These are phyloP conservation scores for Limnothrissa miodon DNA, from an alignment of 2,113 vertebrate species.

Conservation along the genomic window DNA sequence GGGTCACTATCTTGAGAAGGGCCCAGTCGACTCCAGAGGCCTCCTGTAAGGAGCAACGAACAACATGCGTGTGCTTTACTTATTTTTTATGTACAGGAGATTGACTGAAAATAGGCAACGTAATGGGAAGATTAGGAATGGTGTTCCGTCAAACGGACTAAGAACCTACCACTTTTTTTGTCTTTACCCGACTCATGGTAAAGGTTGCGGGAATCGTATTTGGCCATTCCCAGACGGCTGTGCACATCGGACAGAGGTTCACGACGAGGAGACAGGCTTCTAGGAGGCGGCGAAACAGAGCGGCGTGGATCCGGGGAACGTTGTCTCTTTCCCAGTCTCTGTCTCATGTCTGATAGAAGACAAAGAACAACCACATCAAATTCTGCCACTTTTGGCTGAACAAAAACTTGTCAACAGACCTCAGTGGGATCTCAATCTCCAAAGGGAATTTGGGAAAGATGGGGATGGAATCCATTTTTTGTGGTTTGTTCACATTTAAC, in stretches of 20 bases:
- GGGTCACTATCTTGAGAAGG: conserved; percentile 71
- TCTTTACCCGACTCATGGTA: conserved; percentile 80
- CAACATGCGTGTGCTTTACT: not conserved
- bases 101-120: not conserved
- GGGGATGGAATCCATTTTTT: too few species aligned
- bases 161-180: conserved; percentile 80
- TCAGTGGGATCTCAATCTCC: too few species aligned
- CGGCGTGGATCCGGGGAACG: conserved; percentile 81
- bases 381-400: too few species aligned
- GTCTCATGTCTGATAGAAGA: conserved; percentile 80
- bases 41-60: conserved; percentile 63
- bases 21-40: conserved; percentile 92
- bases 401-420: too few species aligned
- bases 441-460: too few species aligned
- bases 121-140: not conserved
- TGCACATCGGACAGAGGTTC: conserved; percentile 89
- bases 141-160: not conserved
- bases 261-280: conserved; percentile 68
- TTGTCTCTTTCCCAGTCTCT: conserved; percentile 87
- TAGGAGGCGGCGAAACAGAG: conserved; percentile 62
- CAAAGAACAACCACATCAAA: not conserved
- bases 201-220: conserved; percentile 71
- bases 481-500: too few species aligned
- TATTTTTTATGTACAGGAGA: too few species aligned
- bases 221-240: conserved; percentile 85